Evolutionary conservation across 2,113 vertebrate genomes (phyloP).

Genomic region (Grallaria varia): DNA sequence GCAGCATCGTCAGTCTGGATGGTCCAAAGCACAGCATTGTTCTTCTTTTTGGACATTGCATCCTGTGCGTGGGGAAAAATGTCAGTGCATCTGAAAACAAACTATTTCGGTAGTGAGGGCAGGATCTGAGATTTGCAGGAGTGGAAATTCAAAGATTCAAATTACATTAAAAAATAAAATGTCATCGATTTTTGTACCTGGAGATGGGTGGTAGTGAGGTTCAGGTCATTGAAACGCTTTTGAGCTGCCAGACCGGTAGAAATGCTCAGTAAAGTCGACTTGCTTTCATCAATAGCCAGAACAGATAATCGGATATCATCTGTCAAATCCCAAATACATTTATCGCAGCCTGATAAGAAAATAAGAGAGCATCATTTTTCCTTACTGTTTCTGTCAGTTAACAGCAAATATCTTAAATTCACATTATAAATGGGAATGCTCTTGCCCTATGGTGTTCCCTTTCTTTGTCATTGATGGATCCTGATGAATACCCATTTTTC

Average conservation of each 20-base stretch:
- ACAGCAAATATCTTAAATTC: neutral
- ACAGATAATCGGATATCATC: conserved; percentile 84
- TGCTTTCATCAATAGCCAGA: conserved; percentile 85
- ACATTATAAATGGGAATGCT: neutral
- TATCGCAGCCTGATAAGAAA: conserved; percentile 84
- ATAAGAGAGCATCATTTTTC: neutral
- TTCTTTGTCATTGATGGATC: neutral
- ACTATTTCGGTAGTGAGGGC: neutral
- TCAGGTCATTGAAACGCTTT: conserved; percentile 85
- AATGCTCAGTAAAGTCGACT: conserved; percentile 83
- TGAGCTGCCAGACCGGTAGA: conserved; percentile 91
- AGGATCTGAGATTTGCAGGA: neutral
- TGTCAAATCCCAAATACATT: conserved; percentile 93
- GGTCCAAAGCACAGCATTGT: conserved; percentile 75
- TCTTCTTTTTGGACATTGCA: conserved; percentile 81
- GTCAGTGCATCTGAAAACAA: neutral
- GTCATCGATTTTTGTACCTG: conserved; percentile 64
- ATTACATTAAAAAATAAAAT: neutral
- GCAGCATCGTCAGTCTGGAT: conserved; percentile 74
- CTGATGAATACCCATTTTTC: neutral
- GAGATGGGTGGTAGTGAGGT: conserved; percentile 82
- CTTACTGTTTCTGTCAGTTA: neutral
- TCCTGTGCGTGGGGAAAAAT: conserved; percentile 54
- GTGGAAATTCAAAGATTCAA: neutral
- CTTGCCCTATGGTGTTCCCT: neutral